A percentile compares a stretch with the other conserved stretches of the same genome.
Conservation (phyloP, 2,888 invertebrate species). For the Hemithea aestivaria region DNA sequence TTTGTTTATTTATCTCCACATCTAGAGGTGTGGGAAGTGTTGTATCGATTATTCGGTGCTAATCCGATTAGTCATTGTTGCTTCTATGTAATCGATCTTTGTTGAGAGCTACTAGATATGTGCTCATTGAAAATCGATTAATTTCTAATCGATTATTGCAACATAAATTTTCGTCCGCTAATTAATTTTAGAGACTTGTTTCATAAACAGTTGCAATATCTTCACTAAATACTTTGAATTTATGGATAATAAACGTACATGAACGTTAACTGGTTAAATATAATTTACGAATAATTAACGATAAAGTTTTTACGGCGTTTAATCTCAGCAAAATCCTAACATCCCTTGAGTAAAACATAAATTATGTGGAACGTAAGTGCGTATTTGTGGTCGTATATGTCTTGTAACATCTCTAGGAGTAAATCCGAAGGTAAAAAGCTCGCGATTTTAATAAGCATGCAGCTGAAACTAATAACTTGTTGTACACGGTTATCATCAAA, state of each 20-base stretch:
- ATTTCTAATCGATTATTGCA: too few relatives aligned
- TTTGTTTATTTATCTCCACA: slow-evolving; percentile 51
- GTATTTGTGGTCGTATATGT: not conserved
- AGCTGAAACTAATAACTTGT: slow-evolving; percentile 24
- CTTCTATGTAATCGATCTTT: slow-evolving; percentile 14
- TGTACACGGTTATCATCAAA: slow-evolving; percentile 36
- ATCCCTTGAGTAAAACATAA: not conserved
- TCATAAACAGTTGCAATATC: too few relatives aligned
- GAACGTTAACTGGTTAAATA: too few relatives aligned
- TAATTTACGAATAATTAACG: not conserved
- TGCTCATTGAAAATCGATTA: not conserved
- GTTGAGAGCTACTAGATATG: slow-evolving; percentile 8
- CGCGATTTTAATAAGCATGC: slow-evolving; percentile 21
- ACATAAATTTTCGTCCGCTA: too few relatives aligned
- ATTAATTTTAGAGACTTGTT: too few relatives aligned
- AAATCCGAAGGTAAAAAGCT: slow-evolving; percentile 5
- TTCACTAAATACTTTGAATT: too few relatives aligned
- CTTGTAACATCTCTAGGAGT: slow-evolving; percentile 6
- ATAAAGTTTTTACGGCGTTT: not conserved
- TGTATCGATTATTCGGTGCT: slow-evolving; percentile 28
- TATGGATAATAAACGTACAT: too few relatives aligned
- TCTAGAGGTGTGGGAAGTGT: slow-evolving; percentile 42
- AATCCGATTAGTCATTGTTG: slow-evolving; percentile 16
- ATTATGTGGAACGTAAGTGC: not conserved
- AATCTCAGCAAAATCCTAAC: not conserved